A percentile compares a stretch with the other conserved stretches of the same genome.
phyloP scores from a whole-genome alignment of 2,113 vertebrate species.

The Oncorhynchus keta region DNA sequence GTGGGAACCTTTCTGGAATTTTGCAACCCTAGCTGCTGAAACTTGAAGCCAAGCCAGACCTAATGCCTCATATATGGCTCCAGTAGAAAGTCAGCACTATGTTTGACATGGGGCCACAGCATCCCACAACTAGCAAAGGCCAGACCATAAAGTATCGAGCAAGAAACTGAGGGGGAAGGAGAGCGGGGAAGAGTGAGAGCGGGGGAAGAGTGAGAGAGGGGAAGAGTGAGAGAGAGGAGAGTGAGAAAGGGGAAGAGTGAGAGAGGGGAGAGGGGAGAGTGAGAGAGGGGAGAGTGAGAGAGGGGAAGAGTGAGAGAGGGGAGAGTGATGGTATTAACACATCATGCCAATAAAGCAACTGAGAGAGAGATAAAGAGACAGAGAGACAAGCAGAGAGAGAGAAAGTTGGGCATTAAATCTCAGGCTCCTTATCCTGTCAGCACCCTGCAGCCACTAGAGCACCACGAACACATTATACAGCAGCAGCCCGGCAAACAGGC shows the following conservation, averaged over 20 bases:
- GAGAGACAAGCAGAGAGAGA: background rate
- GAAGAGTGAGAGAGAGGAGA: no score
- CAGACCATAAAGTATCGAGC: constrained; percentile 22
- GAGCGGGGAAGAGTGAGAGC: background rate
- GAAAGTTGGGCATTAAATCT: constrained; percentile 60
- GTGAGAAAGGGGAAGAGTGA: no score
- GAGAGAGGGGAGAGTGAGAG: no score
- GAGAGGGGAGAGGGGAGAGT: no score
- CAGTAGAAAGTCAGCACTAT: no score
- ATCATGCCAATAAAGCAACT: no score
- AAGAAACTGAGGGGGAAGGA: constrained; percentile 8
- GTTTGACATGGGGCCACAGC: background rate
- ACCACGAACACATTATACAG: constrained; percentile 62
- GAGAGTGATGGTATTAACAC: background rate
- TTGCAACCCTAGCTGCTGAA: no score
- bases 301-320: no score
- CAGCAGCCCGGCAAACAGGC: constrained; percentile 58
- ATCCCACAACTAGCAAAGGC: constrained; percentile 15
- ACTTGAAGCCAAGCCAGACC: no score
- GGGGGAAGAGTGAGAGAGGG: background rate
- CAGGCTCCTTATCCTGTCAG: constrained; percentile 56
- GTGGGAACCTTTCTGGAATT: no score
- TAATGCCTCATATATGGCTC: no score
- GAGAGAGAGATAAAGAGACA: background rate
- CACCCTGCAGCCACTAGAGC: constrained; percentile 30